Conservation (phyloP, 2,113 vertebrate genomes). For the Kobus ellipsiprymnus region DNA sequence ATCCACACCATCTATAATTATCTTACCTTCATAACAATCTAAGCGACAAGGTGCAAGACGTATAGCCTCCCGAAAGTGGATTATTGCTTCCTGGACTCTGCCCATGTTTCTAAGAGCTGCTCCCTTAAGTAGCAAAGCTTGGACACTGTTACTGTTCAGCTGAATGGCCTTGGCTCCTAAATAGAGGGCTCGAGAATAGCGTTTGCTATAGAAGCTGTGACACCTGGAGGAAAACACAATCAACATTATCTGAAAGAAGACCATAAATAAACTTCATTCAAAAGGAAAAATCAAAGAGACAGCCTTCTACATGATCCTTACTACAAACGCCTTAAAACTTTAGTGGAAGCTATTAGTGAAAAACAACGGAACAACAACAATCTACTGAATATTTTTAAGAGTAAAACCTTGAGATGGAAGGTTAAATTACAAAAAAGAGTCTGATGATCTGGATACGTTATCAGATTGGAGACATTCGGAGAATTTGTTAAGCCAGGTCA, state of each 20-base stretch:
- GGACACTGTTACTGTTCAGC: constrained; percentile 97
- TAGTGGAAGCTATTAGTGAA: neutral
- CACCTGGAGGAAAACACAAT: constrained; percentile 80
- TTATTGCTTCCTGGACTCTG: constrained; percentile 96
- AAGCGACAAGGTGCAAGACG: constrained; percentile 93
- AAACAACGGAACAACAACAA: neutral
- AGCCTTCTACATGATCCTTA: neutral
- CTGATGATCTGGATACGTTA: neutral
- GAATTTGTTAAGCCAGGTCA: neutral
- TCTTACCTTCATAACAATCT: constrained; percentile 95
- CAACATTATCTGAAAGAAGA: neutral
- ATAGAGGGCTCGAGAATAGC: constrained; percentile 96
- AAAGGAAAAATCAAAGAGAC: constrained; percentile 8
- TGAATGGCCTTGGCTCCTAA: constrained; percentile 98
- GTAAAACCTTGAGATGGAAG: neutral
- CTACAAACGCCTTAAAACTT: neutral
- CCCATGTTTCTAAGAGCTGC: constrained; percentile 97
- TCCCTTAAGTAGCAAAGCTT: constrained; percentile 95
- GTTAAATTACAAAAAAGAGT: neutral
- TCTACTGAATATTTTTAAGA: neutral
- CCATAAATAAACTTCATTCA: neutral
- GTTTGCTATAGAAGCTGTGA: constrained; percentile 98
- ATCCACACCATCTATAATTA: rapidly evolving
- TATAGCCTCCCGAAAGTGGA: constrained; percentile 97
- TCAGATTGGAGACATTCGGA: neutral